A percentile compares a stretch with the other conserved stretches of the same genome.
These are phyloP conservation scores for Alloscopus bannaensis DNA, from an alignment of 2,888 invertebrate genomes.

Conservation along the genomic window DNA sequence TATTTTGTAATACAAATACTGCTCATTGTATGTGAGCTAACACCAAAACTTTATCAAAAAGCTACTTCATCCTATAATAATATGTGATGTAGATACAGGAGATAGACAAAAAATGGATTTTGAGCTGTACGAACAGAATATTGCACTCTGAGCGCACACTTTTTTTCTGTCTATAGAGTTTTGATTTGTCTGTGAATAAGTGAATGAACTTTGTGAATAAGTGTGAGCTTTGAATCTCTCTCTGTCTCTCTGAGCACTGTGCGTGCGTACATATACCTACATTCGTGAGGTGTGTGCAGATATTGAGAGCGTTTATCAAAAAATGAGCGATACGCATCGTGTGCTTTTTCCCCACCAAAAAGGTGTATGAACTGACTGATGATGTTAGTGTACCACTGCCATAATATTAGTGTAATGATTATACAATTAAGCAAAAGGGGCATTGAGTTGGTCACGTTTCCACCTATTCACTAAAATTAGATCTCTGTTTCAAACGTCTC, in stretches of 20 bases:
- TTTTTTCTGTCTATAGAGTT: constrained; percentile 44
- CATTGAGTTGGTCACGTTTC: constrained; percentile 2
- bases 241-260: no score
- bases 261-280: constrained; percentile 53
- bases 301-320: constrained; percentile 10
- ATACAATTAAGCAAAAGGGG: not conserved
- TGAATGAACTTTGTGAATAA: constrained; percentile 66
- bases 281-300: not conserved
- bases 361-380: constrained; percentile 17
- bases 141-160: constrained; percentile 38
- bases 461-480: no score
- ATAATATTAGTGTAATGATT: constrained; percentile 26
- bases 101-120: not conserved
- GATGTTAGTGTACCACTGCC: constrained; percentile 23
- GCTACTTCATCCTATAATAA: no score
- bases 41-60: no score
- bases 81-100: not conserved
- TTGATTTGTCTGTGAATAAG: constrained; percentile 62
- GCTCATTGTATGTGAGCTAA: no score
- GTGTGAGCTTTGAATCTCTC: constrained; percentile 41
- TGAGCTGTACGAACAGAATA: constrained; percentile 18
- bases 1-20: no score
- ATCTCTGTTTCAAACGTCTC: no score
- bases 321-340: constrained; percentile 22
- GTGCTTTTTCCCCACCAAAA: constrained; percentile 15